Percentiles rank a stretch among this genome's conserved stretches.
Conservation (phyloP, 2,113 vertebrate species). For the Ellobius talpinus region DNA sequence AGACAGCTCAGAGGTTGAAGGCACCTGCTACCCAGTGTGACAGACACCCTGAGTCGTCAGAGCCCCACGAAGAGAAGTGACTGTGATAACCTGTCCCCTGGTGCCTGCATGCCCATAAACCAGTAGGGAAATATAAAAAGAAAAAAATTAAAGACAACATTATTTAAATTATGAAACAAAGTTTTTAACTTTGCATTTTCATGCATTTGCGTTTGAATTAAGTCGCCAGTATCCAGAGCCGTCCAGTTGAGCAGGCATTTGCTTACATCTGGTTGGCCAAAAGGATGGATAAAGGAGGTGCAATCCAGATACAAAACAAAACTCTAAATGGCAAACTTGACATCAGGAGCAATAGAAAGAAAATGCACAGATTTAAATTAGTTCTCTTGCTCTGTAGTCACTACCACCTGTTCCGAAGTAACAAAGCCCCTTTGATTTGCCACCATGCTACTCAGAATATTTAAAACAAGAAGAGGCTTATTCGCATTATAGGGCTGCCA, state of each 20-base stretch:
- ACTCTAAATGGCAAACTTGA: neutral
- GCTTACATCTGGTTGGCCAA: conserved; percentile 4
- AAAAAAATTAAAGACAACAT: neutral
- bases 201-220: neutral
- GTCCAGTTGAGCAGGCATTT: neutral
- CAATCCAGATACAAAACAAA: neutral
- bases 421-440: neutral
- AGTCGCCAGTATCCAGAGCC: neutral
- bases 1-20: neutral
- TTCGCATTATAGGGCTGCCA: neutral
- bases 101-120: neutral
- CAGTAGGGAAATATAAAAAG: neutral
- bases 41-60: neutral
- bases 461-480: conserved; percentile 20
- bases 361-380: neutral
- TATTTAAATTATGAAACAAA: neutral
- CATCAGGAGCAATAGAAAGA: neutral
- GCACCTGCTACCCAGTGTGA: neutral
- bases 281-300: neutral
- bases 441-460: neutral
- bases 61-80: neutral
- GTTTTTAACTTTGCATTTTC: neutral
- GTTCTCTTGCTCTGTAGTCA: neutral
- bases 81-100: neutral
- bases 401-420: neutral